These are phyloP conservation scores for Acanthosepion esculentum DNA, from an alignment of 2,888 invertebrate species.

Conservation along the genomic window DNA sequence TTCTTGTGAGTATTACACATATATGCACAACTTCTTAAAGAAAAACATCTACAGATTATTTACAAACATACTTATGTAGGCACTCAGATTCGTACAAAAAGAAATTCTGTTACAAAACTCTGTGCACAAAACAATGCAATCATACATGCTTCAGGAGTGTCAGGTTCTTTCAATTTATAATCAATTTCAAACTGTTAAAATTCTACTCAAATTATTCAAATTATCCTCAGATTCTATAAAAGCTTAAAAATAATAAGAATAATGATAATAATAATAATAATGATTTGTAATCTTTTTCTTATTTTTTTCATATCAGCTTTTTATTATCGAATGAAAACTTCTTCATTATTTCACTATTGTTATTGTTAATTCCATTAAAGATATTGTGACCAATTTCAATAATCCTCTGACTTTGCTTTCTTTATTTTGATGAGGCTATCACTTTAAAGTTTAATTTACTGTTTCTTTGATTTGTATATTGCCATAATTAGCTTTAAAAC, in stretches of 20 bases:
- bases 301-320: not conserved
- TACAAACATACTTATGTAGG: not conserved
- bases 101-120: not conserved
- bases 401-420: not conserved
- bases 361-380: not conserved
- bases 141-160: too few relatives aligned
- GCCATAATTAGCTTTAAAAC: not conserved
- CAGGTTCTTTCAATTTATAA: too few relatives aligned
- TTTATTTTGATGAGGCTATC: not conserved
- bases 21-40: not conserved
- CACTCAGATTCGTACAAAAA: not conserved
- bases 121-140: too few relatives aligned
- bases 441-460: not conserved
- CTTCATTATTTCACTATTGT: not conserved
- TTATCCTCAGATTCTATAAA: too few relatives aligned
- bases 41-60: too few relatives aligned
- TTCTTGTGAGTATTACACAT: too few relatives aligned
- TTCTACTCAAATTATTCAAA: too few relatives aligned
- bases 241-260: too few relatives aligned
- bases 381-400: not conserved
- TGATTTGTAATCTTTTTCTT: not conserved
- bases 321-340: not conserved
- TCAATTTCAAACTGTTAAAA: too few relatives aligned
- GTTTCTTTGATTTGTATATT: constrained; percentile 1
- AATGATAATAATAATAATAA: not conserved